Percentiles rank a stretch among this genome's conserved stretches.
phyloP scores from a whole-genome alignment of 1,140 invertebrate species.

The Euborellia annulipes region DNA sequence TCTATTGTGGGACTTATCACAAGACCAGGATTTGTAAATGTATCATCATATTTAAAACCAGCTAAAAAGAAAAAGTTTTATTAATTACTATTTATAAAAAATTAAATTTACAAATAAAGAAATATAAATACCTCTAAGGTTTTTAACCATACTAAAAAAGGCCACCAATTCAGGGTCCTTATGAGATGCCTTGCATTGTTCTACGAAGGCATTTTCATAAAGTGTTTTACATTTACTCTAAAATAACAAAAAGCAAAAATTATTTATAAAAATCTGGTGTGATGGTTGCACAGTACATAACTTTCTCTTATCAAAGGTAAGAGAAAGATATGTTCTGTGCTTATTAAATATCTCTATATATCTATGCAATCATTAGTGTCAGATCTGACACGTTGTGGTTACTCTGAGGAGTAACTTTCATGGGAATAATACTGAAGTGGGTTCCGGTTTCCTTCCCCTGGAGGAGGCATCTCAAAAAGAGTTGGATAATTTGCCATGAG shows the following conservation, averaged over 20 bases:
- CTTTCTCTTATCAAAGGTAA: too few species aligned
- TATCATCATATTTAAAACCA: conserved; percentile 48
- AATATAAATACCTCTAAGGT: conserved; percentile 43
- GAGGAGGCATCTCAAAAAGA: too few species aligned
- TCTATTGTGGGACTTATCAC: conserved; percentile 68
- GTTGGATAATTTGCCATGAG: too few species aligned
- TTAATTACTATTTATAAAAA: background rate
- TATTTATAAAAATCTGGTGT: conserved; percentile 3
- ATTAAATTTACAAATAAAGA: conserved; percentile 5
- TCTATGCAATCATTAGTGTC: too few species aligned
- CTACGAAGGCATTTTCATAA: conserved; percentile 51
- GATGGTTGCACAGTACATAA: too few species aligned
- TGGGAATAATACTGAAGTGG: too few species aligned
- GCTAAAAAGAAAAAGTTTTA: conserved; percentile 26
- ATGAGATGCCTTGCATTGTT: conserved; percentile 40
- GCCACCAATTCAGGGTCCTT: conserved; percentile 57
- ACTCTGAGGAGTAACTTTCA: too few species aligned
- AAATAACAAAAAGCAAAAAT: background rate
- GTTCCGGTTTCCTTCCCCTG: too few species aligned
- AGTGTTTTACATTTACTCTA: conserved; percentile 27
- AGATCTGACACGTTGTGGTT: too few species aligned
- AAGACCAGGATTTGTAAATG: conserved; percentile 57
- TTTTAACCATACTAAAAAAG: conserved; percentile 63
- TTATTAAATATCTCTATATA: too few species aligned
- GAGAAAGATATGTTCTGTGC: too few species aligned